phyloP scores from a whole-genome alignment of 2,888 invertebrate genomes.

The Torymus aiolomorphi region DNA sequence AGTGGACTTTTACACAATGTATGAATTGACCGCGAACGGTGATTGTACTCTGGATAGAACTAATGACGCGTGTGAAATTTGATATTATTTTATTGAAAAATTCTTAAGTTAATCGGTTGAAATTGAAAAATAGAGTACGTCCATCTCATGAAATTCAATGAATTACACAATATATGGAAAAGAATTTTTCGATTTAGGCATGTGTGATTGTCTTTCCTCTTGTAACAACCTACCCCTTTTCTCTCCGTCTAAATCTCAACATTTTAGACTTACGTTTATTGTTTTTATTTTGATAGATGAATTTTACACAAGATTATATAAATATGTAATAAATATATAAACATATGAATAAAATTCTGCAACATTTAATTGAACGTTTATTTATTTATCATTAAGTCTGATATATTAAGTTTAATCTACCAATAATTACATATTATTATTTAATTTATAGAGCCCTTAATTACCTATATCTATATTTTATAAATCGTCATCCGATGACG shows the following conservation, averaged over 20 bases:
- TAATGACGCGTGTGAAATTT: conserved; percentile 50
- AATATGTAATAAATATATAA: conserved; percentile 73
- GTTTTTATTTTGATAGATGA: conserved; percentile 73
- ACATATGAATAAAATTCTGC: conserved; percentile 71
- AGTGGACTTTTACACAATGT: conserved; percentile 63
- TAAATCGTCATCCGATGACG: conserved; percentile 17
- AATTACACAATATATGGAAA: conserved; percentile 45
- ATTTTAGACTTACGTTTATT: conserved; percentile 69
- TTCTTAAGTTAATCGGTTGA: conserved; percentile 37
- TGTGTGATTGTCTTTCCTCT: conserved; percentile 47
- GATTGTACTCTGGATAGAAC: conserved; percentile 51
- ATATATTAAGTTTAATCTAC: too few species aligned
- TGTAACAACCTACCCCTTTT: conserved; percentile 48
- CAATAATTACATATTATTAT: not conserved
- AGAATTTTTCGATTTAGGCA: conserved; percentile 55
- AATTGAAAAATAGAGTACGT: conserved; percentile 36
- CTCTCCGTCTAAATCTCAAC: conserved; percentile 62
- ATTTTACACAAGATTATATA: conserved; percentile 72
- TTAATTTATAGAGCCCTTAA: not conserved
- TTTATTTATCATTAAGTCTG: conserved; percentile 46
- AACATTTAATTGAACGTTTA: conserved; percentile 64
- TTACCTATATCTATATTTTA: too few species aligned
- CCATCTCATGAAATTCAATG: conserved; percentile 49
- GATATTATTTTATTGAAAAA: conserved; percentile 53
- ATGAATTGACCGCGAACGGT: conserved; percentile 61